Percentiles rank a stretch among this genome's conserved stretches.
Evolutionary conservation across 2,888 invertebrate species (phyloP).

Genomic region (Petrolisthes manimaculis): DNA sequence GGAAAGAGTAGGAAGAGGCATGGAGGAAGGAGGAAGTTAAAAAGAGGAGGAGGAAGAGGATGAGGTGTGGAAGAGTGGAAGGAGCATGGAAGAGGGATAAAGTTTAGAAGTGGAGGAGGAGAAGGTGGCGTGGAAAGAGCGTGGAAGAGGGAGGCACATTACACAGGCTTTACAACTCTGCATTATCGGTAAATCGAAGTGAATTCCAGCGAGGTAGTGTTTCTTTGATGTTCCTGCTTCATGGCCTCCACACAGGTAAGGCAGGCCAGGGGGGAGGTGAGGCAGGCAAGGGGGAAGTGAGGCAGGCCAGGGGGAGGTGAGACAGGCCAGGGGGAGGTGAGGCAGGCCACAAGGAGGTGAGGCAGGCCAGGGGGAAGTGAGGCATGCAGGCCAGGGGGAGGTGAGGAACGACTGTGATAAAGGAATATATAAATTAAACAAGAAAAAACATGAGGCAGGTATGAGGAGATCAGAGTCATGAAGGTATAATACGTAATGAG

Average conservation of each 20-base stretch:
- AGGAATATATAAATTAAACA: not conserved
- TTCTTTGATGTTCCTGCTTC: conserved; percentile 1
- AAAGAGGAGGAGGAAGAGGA: too few relatives aligned
- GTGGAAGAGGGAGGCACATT: not conserved
- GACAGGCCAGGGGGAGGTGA: not conserved
- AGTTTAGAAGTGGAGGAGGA: not conserved
- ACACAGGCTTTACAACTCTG: conserved; percentile 1
- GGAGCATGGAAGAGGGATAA: not conserved
- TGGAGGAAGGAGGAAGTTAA: not conserved
- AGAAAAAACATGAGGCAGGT: not conserved
- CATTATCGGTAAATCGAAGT: conserved; percentile 15
- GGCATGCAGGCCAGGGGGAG: not conserved
- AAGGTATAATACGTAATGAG: too few relatives aligned
- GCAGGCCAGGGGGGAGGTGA: not conserved
- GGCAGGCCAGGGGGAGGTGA: not conserved
- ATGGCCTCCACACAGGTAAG: not conserved
- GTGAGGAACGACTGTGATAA: not conserved
- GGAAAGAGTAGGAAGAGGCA: not conserved
- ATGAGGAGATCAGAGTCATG: not conserved
- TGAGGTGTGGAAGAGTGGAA: not conserved
- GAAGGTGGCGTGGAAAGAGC: not conserved
- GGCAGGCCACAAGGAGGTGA: not conserved
- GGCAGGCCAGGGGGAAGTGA: not conserved
- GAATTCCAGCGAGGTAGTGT: conserved; percentile 15
- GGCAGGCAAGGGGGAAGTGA: not conserved